Percentiles rank a stretch among this genome's conserved stretches.
Conservation (phyloP, 1,140 invertebrate species). For the Psix sp. region DNA sequence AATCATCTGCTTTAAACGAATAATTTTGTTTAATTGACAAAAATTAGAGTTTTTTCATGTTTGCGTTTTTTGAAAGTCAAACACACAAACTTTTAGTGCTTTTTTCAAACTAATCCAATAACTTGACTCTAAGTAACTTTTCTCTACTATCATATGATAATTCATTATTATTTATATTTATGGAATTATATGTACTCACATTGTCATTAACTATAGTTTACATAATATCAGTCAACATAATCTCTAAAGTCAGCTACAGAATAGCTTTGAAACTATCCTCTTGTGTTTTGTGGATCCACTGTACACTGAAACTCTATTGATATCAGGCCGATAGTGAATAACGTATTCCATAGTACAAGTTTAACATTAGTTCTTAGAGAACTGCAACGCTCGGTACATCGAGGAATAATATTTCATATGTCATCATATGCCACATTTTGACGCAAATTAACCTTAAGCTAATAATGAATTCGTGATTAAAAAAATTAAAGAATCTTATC, state of each 20-base stretch:
- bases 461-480: too few species aligned
- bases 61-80: too few species aligned
- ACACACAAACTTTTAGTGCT: too few species aligned
- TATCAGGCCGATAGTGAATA: conserved; percentile 27
- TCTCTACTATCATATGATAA: too few species aligned
- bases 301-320: conserved; percentile 25
- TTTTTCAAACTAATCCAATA: too few species aligned
- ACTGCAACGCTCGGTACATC: conserved; percentile 34
- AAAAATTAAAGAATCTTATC: too few species aligned
- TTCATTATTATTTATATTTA: conserved; percentile 13
- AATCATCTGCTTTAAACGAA: too few species aligned
- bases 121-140: too few species aligned
- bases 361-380: conserved; percentile 25
- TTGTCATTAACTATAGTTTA: conserved; percentile 11
- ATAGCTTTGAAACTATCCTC: conserved; percentile 35
- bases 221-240: conserved; percentile 41
- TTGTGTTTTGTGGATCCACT: conserved; percentile 34
- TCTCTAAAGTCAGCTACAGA: conserved; percentile 33
- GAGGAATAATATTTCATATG: conserved; percentile 48
- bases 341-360: conserved; percentile 29
- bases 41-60: too few species aligned
- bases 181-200: conserved; percentile 9
- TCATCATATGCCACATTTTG: conserved; percentile 9
- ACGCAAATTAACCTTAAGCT: too few species aligned
- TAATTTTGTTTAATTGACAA: too few species aligned